phyloP scores from a whole-genome alignment of 2,113 vertebrate species.

The Epinephelus cyanopodus region DNA sequence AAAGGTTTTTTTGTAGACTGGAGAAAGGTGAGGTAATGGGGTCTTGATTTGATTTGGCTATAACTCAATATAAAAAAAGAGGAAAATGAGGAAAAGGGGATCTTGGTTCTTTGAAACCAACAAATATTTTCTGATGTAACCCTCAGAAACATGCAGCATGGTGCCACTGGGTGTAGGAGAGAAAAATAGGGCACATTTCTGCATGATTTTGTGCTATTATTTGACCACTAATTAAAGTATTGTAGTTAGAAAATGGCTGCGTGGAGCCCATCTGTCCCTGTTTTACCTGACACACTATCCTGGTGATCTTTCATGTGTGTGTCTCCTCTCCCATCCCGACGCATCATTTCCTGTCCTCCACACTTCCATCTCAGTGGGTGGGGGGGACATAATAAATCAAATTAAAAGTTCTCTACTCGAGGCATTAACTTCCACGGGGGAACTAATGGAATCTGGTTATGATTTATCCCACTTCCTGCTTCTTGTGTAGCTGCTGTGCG shows the following conservation, averaged over 20 bases:
- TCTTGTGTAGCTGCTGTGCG: slow-evolving; percentile 29
- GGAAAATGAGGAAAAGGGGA: neutral
- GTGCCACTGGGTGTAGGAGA: neutral
- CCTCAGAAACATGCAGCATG: neutral
- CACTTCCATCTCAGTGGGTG: slow-evolving; percentile 39
- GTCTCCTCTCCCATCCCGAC: slow-evolving; percentile 26
- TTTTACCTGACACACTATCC: slow-evolving; percentile 28
- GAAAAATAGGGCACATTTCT: neutral
- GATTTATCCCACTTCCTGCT: slow-evolving; percentile 60
- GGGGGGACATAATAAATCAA: slow-evolving; percentile 48
- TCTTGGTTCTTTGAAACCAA: neutral
- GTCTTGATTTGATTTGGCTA: neutral
- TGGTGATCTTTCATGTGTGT: slow-evolving; percentile 3
- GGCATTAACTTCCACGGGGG: slow-evolving; percentile 46
- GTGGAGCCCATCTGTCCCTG: slow-evolving; percentile 26
- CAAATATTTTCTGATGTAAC: neutral
- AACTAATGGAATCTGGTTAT: slow-evolving; percentile 50
- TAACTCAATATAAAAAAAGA: neutral
- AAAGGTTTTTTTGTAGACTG: neutral
- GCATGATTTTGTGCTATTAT: neutral
- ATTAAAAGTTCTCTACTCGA: slow-evolving; percentile 39
- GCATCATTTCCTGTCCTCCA: slow-evolving; percentile 50
- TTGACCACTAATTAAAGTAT: neutral
- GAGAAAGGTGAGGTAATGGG: neutral
- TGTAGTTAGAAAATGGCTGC: no score